These are phyloP conservation scores for Aphidoletes aphidimyza DNA, from an alignment of 2,888 invertebrate genomes.

Conservation along the genomic window DNA sequence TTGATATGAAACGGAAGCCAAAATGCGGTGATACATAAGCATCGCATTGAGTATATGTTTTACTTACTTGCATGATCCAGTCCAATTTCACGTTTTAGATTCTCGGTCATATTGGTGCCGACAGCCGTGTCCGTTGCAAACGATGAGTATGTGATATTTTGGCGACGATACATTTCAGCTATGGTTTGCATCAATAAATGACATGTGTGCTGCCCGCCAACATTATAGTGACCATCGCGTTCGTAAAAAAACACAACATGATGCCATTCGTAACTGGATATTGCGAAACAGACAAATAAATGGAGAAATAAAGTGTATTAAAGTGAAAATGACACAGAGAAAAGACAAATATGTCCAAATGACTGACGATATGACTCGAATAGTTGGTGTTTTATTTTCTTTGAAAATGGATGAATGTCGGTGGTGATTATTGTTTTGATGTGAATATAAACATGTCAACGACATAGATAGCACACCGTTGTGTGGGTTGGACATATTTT, in stretches of 20 bases:
- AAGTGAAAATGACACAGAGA: constrained; percentile 57
- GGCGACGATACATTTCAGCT: constrained; percentile 70
- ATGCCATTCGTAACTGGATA: constrained; percentile 76
- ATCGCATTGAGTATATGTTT: too few relatives aligned
- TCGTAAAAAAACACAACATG: constrained; percentile 81
- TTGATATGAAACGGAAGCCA: constrained; percentile 10
- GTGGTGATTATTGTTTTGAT: neutral
- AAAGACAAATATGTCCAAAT: neutral
- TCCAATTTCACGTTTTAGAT: constrained; percentile 74
- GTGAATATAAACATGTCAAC: neutral
- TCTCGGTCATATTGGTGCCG: constrained; percentile 69
- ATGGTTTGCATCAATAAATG: constrained; percentile 80
- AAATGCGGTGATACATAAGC: neutral
- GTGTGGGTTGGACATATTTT: neutral
- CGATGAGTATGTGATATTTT: constrained; percentile 64
- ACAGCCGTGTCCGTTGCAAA: constrained; percentile 61
- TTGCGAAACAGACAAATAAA: neutral
- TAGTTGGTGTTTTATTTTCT: neutral
- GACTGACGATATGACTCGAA: neutral
- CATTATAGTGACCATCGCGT: constrained; percentile 74
- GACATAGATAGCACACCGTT: neutral
- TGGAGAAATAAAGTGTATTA: neutral
- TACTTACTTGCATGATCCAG: constrained; percentile 78
- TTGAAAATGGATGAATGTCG: neutral
- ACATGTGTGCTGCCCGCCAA: constrained; percentile 79